Percentiles rank a stretch among this genome's conserved stretches.
phyloP scores from a whole-genome alignment of 2,113 vertebrate species.

The Cyanoderma ruficeps region DNA sequence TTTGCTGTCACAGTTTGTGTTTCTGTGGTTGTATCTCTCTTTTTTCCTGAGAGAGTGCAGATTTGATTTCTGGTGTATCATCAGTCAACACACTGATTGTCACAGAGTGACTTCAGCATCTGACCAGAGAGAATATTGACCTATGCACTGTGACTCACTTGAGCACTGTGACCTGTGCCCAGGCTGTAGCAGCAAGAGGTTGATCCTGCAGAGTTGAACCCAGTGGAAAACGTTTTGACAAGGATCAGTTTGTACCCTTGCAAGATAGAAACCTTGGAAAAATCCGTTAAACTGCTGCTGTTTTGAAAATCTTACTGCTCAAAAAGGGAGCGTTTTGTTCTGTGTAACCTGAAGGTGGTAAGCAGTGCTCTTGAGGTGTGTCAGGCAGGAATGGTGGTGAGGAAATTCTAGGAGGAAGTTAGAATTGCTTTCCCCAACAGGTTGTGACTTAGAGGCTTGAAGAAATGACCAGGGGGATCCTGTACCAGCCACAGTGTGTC shows the following conservation, averaged over 20 bases:
- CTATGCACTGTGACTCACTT: neutral
- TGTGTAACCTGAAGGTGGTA: neutral
- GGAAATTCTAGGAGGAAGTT: neutral
- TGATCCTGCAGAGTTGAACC: neutral
- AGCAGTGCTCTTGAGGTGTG: neutral
- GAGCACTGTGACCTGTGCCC: neutral
- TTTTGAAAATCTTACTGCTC: neutral
- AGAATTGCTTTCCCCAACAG: neutral
- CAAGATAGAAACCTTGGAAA: neutral
- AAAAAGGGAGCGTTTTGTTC: neutral
- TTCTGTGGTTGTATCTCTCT: neutral
- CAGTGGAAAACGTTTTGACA: neutral
- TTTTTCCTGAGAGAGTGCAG: neutral
- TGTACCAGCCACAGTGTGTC: neutral
- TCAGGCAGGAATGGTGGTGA: neutral
- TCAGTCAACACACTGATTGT: neutral
- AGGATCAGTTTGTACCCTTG: neutral
- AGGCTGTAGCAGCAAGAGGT: neutral
- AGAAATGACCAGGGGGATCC: neutral
- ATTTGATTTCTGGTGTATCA: neutral
- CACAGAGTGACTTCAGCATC: neutral
- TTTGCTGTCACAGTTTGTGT: neutral
- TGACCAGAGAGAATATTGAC: neutral
- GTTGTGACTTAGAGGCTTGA: neutral
- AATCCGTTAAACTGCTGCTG: neutral